Base-by-base conservation (phyloP, 1,140 invertebrate species). In the Procambarus clarkii region DNA sequence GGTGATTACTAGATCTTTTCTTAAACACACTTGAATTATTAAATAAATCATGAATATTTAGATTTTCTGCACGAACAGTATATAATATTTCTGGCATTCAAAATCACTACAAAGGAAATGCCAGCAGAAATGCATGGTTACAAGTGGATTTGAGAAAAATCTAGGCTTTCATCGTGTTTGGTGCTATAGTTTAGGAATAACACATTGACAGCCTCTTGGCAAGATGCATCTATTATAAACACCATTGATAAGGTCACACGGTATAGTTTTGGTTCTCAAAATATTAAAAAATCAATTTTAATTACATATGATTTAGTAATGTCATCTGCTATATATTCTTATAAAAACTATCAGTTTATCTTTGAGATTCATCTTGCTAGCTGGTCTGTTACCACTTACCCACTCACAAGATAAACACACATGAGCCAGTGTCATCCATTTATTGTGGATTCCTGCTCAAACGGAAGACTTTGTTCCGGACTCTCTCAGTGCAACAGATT, bases 1-100 rank as follows among this genome's bases (percentile, higher is more conserved):
- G 18, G 58, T 69, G 64, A 81, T 11, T 71, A 15, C 87, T 88
- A 88, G 87, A 88, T 88, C 54, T 58, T 24, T 46, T 88, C 78
- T 88, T 88, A 58, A 71, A 82, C 11, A 50, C 87, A 82, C 87
- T 78, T 34, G 34, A 34, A 34, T 34, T 64, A 64, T 64, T 18
- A 4, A 64, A 15, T 21, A 21, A 18, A 64, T 64, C 60, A 21
- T 64, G 60, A 64, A 64, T 60, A 54, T 54, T 54, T 54, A 54
- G 13, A 54, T 5, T 54, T 9, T 54, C 8, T 54, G 11, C 1
- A 54, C 11, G 1, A 34, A 34, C 34, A 34, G 34, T 34, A 34
- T 34, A 34, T 34, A 34, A 34, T 34, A 11, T 54, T 8, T 54
- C 11, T 54, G 50, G 50, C 5, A 54, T 54, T 9, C 50, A 54